Evolutionary conservation across 2,888 invertebrate species (phyloP), one percentile per base, ranked within the genome.

Genomic region (Sinopyrophorus schimmeli): DNA sequence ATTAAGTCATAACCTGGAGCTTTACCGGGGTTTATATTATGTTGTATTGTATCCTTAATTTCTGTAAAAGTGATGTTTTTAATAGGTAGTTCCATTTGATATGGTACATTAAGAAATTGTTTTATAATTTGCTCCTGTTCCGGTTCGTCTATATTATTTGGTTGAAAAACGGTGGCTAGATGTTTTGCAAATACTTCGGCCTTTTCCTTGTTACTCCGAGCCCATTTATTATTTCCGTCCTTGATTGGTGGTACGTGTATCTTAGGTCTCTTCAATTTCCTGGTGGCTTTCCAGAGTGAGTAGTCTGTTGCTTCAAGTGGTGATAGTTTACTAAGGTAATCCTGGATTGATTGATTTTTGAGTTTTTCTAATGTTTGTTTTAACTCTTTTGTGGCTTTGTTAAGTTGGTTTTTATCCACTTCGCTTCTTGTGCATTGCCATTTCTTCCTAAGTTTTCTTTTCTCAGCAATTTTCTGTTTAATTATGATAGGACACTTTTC

Each of bases 331-430:
- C n/a, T n/a, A n/a, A n/a, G n/a, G n/a, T n/a, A n/a, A n/a, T n/a
- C n/a, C n/a, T n/a, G n/a, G n/a, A n/a, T n/a, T n/a, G n/a, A n/a
- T n/a, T n/a, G n/a, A n/a, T n/a, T n/a, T n/a, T n/a, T n/a, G n/a
- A n/a, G n/a, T n/a, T n/a, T n/a, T n/a, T n/a, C n/a, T n/a, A n/a
- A n/a, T n/a, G n/a, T n/a, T n/a, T n/a, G n/a, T n/a, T n/a, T n/a
- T n/a, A n/a, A n/a, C n/a, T n/a, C n/a, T n/a, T n/a, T n/a, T n/a
- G n/a, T n/a, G n/a, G n/a, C n/a, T n/a, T n/a, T n/a, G n/a, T n/a
- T n/a, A n/a, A n/a, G n/a, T 30, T 30, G 9, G 5, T 30, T 30
- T n/a, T 30, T 37, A 24, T 37, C 37, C 10, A 24, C 37, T 37
- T 37, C 37, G 9, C 11, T 37, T 37, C 21, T 24, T 30, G 30